Percentiles rank a stretch among this genome's conserved stretches.
These are phyloP conservation scores for Ectemnius cavifrons DNA, from an alignment of 2,888 invertebrate genomes.

Conservation along the genomic window DNA sequence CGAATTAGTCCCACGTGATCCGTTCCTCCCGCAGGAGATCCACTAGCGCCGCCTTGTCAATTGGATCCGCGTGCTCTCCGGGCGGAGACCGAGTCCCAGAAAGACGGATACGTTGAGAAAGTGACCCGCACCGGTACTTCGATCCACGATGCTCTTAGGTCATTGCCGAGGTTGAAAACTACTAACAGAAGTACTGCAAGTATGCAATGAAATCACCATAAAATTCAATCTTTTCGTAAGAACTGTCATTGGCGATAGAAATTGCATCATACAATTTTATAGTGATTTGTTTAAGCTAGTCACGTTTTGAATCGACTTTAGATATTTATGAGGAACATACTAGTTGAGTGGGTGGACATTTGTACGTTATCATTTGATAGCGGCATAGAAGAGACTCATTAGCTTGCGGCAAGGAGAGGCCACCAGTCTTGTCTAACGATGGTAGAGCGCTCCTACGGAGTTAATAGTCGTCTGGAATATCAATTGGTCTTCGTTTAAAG, in stretches of 20 bases:
- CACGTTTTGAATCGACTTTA: background rate
- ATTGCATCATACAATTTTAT: no score
- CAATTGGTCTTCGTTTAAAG: slow-evolving; percentile 57
- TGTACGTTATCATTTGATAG: background rate
- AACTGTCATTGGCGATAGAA: no score
- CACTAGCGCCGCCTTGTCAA: slow-evolving; percentile 36
- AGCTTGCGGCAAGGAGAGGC: slow-evolving; percentile 7
- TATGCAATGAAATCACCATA: background rate
- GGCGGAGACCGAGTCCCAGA: slow-evolving; percentile 7
- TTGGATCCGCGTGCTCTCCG: slow-evolving; percentile 73
- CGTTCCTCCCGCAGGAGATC: slow-evolving; percentile 42
- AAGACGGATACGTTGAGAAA: slow-evolving; percentile 21
- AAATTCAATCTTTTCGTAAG: no score
- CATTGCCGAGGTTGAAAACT: slow-evolving; percentile 14
- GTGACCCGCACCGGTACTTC: background rate
- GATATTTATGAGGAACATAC: background rate
- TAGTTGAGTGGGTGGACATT: background rate
- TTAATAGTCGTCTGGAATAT: slow-evolving; percentile 51
- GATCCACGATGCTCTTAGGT: slow-evolving; percentile 14
- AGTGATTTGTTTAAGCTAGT: no score
- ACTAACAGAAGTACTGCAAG: background rate
- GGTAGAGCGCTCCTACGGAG: slow-evolving; percentile 15
- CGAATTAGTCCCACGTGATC: slow-evolving; percentile 41
- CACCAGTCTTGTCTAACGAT: slow-evolving; percentile 11
- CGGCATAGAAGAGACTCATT: slow-evolving; percentile 13